Conservation (phyloP, 2,113 vertebrate species). For the Platysteira castanea region DNA sequence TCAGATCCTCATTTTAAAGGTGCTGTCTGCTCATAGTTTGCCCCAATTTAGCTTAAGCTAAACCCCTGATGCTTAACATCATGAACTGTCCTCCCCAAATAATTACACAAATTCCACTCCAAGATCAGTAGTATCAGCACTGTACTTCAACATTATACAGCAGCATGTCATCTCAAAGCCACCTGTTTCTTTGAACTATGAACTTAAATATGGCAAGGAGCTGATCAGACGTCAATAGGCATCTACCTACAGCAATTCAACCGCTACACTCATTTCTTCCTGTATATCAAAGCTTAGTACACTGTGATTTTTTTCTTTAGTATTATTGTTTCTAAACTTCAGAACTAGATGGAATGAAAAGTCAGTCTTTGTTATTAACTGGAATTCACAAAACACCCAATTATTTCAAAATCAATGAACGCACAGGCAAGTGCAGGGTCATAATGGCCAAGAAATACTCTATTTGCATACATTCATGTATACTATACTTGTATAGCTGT, state of each 20-base stretch:
- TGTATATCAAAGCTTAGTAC: neutral
- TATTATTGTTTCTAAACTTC: neutral
- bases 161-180: neutral
- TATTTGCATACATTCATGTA: neutral
- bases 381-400: neutral
- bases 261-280: neutral
- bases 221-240: neutral
- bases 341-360: neutral
- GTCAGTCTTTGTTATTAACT: neutral
- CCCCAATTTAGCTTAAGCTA: neutral
- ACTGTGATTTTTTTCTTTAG: neutral
- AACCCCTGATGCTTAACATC: neutral
- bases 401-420: neutral
- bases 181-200: neutral
- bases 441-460: neutral
- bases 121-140: neutral
- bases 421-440: accelerated
- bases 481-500: neutral
- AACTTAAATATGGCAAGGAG: neutral
- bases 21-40: neutral
- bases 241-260: neutral
- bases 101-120: neutral
- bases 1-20: neutral
- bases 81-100: neutral
- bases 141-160: neutral